phyloP scores from a whole-genome alignment of 2,888 invertebrate species.

The Microctonus hyperodae region DNA sequence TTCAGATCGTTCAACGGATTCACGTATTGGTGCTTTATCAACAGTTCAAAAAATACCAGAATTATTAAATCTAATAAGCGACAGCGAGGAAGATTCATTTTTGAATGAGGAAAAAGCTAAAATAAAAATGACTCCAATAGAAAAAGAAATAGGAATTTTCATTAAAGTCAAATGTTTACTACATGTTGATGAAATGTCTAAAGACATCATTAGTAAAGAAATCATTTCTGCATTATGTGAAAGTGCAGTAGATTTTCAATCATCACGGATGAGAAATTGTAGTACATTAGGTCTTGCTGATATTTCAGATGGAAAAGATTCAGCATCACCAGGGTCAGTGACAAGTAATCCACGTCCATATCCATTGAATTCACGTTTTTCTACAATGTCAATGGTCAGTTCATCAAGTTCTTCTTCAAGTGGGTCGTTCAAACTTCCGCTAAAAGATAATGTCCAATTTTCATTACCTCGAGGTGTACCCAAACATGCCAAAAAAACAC shows the following conservation, averaged over 20 bases:
- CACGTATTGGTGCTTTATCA: not conserved
- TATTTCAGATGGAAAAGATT: slow-evolving; percentile 56
- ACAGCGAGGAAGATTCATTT: slow-evolving; percentile 52
- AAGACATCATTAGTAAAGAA: slow-evolving; percentile 51
- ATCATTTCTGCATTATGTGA: slow-evolving; percentile 50
- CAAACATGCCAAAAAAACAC: slow-evolving; percentile 47
- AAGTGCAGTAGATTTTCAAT: slow-evolving; percentile 32
- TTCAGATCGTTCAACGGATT: slow-evolving; percentile 13
- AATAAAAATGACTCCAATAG: slow-evolving; percentile 45
- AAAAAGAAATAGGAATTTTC: slow-evolving; percentile 51
- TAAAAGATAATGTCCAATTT: slow-evolving; percentile 44
- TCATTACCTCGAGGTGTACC: slow-evolving; percentile 48
- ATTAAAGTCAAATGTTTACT: slow-evolving; percentile 53
- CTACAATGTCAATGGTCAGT: slow-evolving; percentile 52
- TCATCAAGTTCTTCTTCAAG: slow-evolving; percentile 57
- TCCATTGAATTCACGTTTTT: slow-evolving; percentile 48
- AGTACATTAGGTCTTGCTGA: slow-evolving; percentile 53
- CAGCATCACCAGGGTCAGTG: slow-evolving; percentile 53
- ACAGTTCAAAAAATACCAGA: slow-evolving; percentile 34
- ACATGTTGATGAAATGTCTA: slow-evolving; percentile 52
- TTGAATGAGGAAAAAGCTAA: slow-evolving; percentile 43
- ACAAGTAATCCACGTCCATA: slow-evolving; percentile 49
- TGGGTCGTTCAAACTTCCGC: slow-evolving; percentile 41
- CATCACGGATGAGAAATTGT: slow-evolving; percentile 38
- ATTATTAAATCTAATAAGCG: slow-evolving; percentile 48